Base-by-base conservation (phyloP, 2,888 invertebrate species). In the Caenorhabditis sp. region DNA sequence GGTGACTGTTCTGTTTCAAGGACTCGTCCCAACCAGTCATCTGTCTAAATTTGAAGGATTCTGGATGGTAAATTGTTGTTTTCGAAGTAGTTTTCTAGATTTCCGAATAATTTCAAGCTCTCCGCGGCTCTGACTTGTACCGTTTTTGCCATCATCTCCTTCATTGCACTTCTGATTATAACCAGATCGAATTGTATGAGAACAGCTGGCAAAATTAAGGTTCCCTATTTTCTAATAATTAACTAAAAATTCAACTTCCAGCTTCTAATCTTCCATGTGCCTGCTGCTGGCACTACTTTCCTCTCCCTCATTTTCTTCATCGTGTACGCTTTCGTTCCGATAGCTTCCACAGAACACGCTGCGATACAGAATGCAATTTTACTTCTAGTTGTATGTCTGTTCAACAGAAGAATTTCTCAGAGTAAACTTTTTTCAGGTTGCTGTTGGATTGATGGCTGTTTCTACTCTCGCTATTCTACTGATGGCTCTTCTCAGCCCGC, bases 31-130 rank as follows among this genome's bases (percentile, higher is more conserved):
- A n/a, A 54, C 31, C 22, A n/a, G 24, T 16, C 31, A 69, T 19
- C 4, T 77, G 12, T 63, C 63, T 1, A 49, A 51, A 14, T 49
- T 44, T 10, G 54, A 14, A 28, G 38, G 51, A 14, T 69, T 77
- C 28, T 77, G 77, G 77, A 76, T 69, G 76, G 75, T 75, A 24
- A 7, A 16, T 2, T n/a, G 16, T 35, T n/a, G 35, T n/a, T 7
- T 31, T 4, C 4, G 7, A 31, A 31, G 12, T 6, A 10, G 12
- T 12, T 12, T 12, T 12, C 19, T 49, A 22, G 6, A 49, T 22
- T 24, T 44, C 41, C n/a, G n/a, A n/a, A 0, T 41, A 7, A n/a
- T 49, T 68, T 66, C 14, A 56, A 68, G 75, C 54, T 51, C 63
- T 28, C 70, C 24, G 63, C 69, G n/a, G 54, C 44, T 22, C 12